These are phyloP conservation scores for Pteromalus puparum DNA, from an alignment of 1,140 invertebrate genomes.

Conservation along the genomic window DNA sequence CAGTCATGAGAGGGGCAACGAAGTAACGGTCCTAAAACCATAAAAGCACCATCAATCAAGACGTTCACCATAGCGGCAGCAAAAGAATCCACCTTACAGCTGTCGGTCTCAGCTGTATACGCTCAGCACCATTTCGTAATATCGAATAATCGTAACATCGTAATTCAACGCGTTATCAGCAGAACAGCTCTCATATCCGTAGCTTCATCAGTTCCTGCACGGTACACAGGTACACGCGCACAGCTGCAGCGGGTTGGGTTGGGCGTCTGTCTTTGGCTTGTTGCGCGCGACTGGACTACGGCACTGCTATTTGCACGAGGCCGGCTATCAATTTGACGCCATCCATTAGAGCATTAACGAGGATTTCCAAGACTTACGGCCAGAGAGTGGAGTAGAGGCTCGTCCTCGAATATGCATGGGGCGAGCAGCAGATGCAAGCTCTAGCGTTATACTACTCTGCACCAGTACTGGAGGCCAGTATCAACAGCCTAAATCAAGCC, in stretches of 20 bases:
- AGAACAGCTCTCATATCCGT: too few relatives aligned
- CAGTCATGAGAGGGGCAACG: too few relatives aligned
- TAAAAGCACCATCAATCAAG: too few relatives aligned
- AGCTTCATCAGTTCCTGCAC: background rate
- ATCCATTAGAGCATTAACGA: conserved; percentile 64
- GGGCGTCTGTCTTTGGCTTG: conserved; percentile 9
- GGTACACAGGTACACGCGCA: too few relatives aligned
- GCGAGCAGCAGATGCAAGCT: conserved; percentile 5
- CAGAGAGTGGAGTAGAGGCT: conserved; percentile 6
- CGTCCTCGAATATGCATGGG: conserved; percentile 25
- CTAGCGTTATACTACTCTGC: background rate
- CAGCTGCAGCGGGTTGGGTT: too few relatives aligned
- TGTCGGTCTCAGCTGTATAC: too few relatives aligned
- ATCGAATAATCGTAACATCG: too few relatives aligned
- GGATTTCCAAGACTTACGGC: conserved; percentile 58
- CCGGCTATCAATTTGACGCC: conserved; percentile 65
- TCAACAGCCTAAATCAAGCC: conserved; percentile 29
- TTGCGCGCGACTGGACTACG: conserved; percentile 47
- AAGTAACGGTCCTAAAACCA: too few relatives aligned
- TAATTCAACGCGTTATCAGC: too few relatives aligned
- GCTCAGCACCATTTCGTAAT: too few relatives aligned
- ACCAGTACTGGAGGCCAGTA: background rate
- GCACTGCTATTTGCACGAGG: conserved; percentile 63
- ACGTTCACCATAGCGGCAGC: too few relatives aligned
- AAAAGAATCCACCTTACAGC: too few relatives aligned